Conservation (phyloP, 1,140 invertebrate genomes). For the Scylla paramamosain region DNA sequence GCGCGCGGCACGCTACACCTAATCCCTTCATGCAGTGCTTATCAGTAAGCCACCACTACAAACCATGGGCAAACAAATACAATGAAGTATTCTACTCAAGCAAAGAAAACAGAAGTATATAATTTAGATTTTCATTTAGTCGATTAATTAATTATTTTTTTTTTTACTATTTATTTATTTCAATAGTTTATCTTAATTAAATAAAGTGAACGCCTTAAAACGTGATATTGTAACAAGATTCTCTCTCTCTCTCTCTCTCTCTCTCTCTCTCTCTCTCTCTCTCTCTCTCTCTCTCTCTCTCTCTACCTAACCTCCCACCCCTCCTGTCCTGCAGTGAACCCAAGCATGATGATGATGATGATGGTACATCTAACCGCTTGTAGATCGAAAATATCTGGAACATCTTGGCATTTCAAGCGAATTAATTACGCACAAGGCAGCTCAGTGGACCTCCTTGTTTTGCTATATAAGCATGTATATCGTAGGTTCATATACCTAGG, state of each 20-base stretch:
- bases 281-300: conserved; percentile 26
- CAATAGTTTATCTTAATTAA: too few relatives aligned
- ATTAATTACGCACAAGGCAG: not conserved
- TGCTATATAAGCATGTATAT: not conserved
- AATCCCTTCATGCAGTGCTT: too few relatives aligned
- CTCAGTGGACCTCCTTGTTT: not conserved
- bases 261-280: conserved; percentile 26
- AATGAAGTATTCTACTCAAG: too few relatives aligned
- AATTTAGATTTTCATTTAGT: too few relatives aligned
- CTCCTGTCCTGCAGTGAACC: not conserved
- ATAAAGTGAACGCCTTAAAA: too few relatives aligned
- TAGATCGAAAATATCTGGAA: too few relatives aligned
- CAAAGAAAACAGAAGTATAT: too few relatives aligned
- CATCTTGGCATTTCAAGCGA: not conserved
- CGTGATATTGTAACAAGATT: not conserved
- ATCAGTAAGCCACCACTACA: too few relatives aligned
- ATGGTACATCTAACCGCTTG: not conserved
- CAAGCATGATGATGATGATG: not conserved
- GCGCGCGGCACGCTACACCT: too few relatives aligned
- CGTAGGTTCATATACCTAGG: not conserved
- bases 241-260: conserved; percentile 26
- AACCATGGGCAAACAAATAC: too few relatives aligned
- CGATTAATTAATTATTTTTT: too few relatives aligned
- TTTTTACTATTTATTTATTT: too few relatives aligned
- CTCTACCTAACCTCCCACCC: not conserved